Conservation (phyloP, 2,797 vertebrate species). For the Poeciliopsis infans region DNA sequence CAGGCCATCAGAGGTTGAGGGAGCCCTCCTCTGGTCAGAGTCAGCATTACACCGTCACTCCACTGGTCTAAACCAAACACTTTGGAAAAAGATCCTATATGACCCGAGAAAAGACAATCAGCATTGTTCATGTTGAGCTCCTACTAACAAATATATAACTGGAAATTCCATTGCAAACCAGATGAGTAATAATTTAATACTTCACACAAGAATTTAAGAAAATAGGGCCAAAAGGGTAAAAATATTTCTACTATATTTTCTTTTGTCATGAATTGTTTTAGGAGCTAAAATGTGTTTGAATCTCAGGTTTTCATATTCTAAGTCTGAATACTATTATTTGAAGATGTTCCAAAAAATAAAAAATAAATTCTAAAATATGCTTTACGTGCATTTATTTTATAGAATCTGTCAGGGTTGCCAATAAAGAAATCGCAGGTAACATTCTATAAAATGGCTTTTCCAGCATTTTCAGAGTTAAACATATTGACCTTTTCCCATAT, state of each 20-base stretch:
- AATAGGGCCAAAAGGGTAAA: not conserved
- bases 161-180: not conserved
- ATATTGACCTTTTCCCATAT: not conserved
- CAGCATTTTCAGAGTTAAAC: not conserved
- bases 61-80: conserved; percentile 4
- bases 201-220: not conserved
- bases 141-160: not conserved
- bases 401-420: not conserved
- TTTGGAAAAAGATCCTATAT: not conserved
- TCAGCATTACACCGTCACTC: conserved; percentile 45
- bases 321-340: not conserved
- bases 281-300: not conserved
- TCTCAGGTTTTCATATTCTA: not conserved
- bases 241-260: not conserved
- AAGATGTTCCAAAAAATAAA: not conserved
- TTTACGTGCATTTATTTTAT: not conserved
- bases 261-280: not conserved
- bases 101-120: not conserved
- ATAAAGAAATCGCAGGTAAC: not conserved
- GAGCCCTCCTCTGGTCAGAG: conserved; percentile 86
- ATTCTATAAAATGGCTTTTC: not conserved
- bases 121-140: not conserved
- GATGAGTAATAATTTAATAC: not conserved
- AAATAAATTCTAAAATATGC: not conserved
- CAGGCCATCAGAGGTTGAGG: conserved; percentile 72